Evolutionary conservation across 2,797 vertebrate species (phyloP), one percentile per base, ranked within the genome.

Genomic region (Danio choprae): DNA sequence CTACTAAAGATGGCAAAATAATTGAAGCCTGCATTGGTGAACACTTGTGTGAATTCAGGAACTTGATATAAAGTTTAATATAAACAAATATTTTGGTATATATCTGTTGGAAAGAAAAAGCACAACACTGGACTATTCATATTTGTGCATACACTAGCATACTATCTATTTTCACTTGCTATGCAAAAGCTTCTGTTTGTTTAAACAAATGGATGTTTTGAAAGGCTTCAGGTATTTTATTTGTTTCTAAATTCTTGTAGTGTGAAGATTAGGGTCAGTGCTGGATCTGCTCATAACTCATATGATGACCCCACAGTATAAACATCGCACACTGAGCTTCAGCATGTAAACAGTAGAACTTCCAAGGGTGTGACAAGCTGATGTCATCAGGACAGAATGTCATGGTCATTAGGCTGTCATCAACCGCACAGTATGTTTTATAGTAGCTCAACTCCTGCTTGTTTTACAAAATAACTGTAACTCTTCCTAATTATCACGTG

Each of bases 361-460:
- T 22, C 40, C 20, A 60, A 3, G 46, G 51, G 62, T 51, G 73
- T 80, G 81, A 83, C 74, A 68, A 20, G 36, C 72, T 83, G 74
- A 77, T 83, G 81, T 85, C 81, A 83, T 53, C 81, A 74, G 81
- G 38, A 50, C 53, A 78, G 76, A 79, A 83, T 63, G 68, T 73
- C 60, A 68, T 80, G 77, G 74, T 85, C 81, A 85, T 81, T 78
- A 70, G 78, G 70, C 43, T 71, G 73, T 55, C 74, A 70, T 65
- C 51, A 64, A 58, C 74, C 44, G 8, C 40, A 55, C 10, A 53
- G 73, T 65, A 38, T 62, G 40, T 56, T 71, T 67, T 48, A 60
- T 13, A 55, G 55, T 55, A 46, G 36, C 6, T 22, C 22, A 29
- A 71, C 41, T 58, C 15, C 7, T 64, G 38, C 48, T 64, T 44